Percentiles rank a stretch among this genome's conserved stretches.
Evolutionary conservation across 2,113 vertebrate genomes (phyloP).

Genomic region (Pangasianodon gigas): DNA sequence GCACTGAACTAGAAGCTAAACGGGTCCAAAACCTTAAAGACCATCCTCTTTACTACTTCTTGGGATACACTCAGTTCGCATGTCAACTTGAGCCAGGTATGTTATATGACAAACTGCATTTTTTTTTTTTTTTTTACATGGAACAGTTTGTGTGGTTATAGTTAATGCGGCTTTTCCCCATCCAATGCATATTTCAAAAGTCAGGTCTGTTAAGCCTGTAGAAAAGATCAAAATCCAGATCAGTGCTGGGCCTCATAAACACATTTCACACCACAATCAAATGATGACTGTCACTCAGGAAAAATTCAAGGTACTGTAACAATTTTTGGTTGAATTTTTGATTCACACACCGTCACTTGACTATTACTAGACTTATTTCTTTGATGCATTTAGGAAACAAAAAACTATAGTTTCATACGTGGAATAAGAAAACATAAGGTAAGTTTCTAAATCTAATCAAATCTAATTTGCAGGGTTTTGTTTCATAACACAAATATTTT

Average conservation of each 20-base stretch:
- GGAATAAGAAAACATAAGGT: neutral
- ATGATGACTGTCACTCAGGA: conserved; percentile 56
- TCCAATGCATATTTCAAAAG: conserved; percentile 54
- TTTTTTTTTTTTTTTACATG: too few relatives aligned
- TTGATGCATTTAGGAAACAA: conserved; percentile 6
- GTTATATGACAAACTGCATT: too few relatives aligned
- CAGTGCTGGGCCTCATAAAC: conserved; percentile 30
- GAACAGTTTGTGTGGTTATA: neutral
- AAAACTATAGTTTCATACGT: neutral
- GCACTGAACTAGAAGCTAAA: too few relatives aligned
- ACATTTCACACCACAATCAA: conserved; percentile 36
- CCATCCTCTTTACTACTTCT: too few relatives aligned
- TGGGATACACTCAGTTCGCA: too few relatives aligned
- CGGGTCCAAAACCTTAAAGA: too few relatives aligned
- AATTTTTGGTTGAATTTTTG: neutral
- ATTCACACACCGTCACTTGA: neutral
- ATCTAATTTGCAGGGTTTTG: neutral
- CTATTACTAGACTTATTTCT: neutral
- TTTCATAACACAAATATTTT: neutral
- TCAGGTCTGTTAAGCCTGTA: conserved; percentile 59
- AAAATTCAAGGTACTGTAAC: conserved; percentile 63
- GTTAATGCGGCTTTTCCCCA: neutral
- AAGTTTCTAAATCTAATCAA: neutral
- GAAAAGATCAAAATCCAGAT: conserved; percentile 73
- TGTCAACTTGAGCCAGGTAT: too few relatives aligned